These are phyloP conservation scores for Gopherus flavomarginatus DNA, from an alignment of 2,113 vertebrate genomes.

Conservation along the genomic window DNA sequence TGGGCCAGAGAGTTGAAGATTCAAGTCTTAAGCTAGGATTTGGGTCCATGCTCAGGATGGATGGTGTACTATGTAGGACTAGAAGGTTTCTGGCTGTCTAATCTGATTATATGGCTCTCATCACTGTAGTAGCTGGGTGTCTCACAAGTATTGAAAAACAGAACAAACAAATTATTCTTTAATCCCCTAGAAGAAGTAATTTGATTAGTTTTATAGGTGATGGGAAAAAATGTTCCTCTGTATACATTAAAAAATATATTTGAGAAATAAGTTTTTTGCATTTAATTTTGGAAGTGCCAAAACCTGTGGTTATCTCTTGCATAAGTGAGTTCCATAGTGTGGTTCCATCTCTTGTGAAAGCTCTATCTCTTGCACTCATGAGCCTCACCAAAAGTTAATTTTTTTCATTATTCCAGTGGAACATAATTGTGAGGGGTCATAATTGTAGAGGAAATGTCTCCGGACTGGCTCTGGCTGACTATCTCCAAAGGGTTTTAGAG, in stretches of 20 bases:
- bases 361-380: background rate
- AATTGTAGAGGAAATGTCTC: background rate
- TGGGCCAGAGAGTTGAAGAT: constrained; percentile 19
- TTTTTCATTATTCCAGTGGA: background rate
- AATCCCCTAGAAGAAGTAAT: background rate
- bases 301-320: background rate
- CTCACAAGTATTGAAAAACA: background rate
- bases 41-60: background rate
- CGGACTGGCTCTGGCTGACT: background rate
- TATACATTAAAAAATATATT: background rate
- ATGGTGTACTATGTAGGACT: background rate
- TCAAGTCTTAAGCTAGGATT: constrained; percentile 16
- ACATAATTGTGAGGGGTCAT: background rate
- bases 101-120: background rate
- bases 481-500: background rate
- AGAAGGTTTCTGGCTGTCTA: background rate
- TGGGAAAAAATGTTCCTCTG: background rate
- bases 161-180: background rate
- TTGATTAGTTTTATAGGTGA: background rate
- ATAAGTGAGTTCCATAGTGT: background rate
- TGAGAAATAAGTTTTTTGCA: background rate
- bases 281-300: background rate
- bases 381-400: background rate
- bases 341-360: background rate
- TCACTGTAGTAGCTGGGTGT: background rate